phyloP scores from a whole-genome alignment of 2,797 vertebrate species.

The Pangasius mekongensis region DNA sequence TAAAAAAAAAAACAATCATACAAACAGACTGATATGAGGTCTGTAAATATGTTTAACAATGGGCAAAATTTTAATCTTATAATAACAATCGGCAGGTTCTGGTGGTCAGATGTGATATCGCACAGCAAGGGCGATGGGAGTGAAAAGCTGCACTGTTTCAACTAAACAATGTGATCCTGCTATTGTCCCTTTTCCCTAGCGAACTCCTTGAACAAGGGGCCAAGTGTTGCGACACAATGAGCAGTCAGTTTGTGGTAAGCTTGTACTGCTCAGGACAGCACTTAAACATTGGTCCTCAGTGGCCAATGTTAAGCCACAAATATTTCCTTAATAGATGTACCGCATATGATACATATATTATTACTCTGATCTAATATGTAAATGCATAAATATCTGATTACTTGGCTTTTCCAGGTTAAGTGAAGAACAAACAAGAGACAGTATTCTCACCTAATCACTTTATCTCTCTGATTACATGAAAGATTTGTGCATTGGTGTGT shows the following conservation, averaged over 20 bases:
- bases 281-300: slow-evolving; percentile 12
- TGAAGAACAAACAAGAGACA: background rate
- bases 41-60: background rate
- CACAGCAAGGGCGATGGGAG: slow-evolving; percentile 16
- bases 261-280: slow-evolving; percentile 4
- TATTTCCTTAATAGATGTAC: background rate
- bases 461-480: background rate
- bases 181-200: slow-evolving; percentile 44
- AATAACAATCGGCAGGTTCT: background rate
- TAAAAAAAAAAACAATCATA: background rate
- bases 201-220: slow-evolving; percentile 60
- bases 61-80: slow-evolving; percentile 1
- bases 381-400: background rate
- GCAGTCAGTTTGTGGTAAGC: slow-evolving; percentile 50
- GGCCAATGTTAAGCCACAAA: background rate
- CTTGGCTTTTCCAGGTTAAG: background rate
- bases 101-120: background rate
- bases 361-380: background rate
- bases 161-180: slow-evolving; percentile 28
- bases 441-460: background rate
- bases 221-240: slow-evolving; percentile 66
- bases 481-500: background rate
- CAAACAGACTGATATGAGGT: background rate
- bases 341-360: no score
- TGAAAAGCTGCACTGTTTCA: slow-evolving; percentile 52